Evolutionary conservation across 2,888 invertebrate genomes (phyloP).

Genomic region (Drosophila merina): DNA sequence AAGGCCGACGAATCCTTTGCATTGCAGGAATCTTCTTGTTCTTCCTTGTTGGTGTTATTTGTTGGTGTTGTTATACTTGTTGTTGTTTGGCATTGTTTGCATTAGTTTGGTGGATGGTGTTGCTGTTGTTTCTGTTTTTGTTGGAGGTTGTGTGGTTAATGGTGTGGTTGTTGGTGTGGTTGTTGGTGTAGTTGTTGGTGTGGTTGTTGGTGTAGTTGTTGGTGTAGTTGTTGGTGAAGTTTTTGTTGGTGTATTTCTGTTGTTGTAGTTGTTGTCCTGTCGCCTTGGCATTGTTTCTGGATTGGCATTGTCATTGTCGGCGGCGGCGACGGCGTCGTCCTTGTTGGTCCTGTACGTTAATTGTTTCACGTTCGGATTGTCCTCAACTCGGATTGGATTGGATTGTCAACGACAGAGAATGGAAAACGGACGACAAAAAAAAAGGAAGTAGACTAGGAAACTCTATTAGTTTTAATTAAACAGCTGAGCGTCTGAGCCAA

Average conservation of each 20-base stretch:
- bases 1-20: not conserved
- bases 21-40: slow-evolving; percentile 27
- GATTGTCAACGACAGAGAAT: slow-evolving; percentile 2
- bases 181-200: slow-evolving; percentile 18
- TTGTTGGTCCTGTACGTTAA: slow-evolving; percentile 56
- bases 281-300: slow-evolving; percentile 47
- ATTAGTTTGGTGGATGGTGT: slow-evolving; percentile 16
- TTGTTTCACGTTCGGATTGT: slow-evolving; percentile 70
- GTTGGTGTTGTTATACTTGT: slow-evolving; percentile 11
- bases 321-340: slow-evolving; percentile 23
- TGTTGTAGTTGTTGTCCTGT: slow-evolving; percentile 17
- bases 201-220: not conserved
- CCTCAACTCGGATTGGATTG: slow-evolving; percentile 36
- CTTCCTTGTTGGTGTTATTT: slow-evolving; percentile 1
- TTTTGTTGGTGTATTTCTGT: not conserved
- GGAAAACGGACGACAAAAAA: not conserved
- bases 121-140: slow-evolving; percentile 18
- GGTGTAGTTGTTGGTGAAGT: slow-evolving; percentile 5
- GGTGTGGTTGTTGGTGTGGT: slow-evolving; percentile 3
- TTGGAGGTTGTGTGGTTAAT: slow-evolving; percentile 12
- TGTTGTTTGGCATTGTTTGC: slow-evolving; percentile 44
- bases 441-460: slow-evolving; percentile 24
- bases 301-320: slow-evolving; percentile 36
- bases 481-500: slow-evolving; percentile 62
- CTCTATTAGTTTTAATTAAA: slow-evolving; percentile 78